phyloP scores from a whole-genome alignment of 2,888 invertebrate species.

The Aphodius sticticus region DNA sequence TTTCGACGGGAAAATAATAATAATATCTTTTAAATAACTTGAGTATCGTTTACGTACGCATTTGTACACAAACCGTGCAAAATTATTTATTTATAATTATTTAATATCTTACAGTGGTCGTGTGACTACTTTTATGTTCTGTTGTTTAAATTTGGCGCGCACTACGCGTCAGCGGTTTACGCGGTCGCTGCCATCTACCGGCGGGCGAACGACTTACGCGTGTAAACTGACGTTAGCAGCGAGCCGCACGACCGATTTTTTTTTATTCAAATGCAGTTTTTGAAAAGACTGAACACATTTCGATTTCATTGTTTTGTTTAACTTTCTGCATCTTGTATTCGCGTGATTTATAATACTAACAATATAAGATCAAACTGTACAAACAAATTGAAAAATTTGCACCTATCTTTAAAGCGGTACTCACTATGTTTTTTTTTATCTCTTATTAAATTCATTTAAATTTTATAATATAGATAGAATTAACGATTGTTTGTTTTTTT shows the following conservation, averaged over 20 bases:
- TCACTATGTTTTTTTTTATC: not conserved
- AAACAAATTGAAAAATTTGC: conserved; percentile 9
- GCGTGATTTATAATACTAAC: conserved; percentile 19
- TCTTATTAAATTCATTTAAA: not conserved
- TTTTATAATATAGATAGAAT: conserved; percentile 4
- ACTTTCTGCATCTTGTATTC: not conserved
- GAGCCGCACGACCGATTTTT: not conserved
- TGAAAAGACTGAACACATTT: conserved; percentile 18
- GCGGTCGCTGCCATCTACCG: not conserved
- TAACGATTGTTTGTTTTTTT: not conserved
- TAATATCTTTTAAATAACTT: not conserved
- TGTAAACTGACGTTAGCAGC: not conserved
- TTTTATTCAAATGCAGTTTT: not conserved
- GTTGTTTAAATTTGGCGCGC: not conserved
- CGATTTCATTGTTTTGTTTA: conserved; percentile 19
- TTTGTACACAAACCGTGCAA: conserved; percentile 20
- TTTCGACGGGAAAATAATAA: conserved; percentile 6
- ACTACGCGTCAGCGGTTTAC: not conserved
- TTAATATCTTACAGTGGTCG: conserved; percentile 24
- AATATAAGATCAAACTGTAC: conserved; percentile 16
- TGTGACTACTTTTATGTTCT: not conserved
- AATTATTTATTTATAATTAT: conserved; percentile 11
- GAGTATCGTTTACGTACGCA: not conserved
- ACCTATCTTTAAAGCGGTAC: conserved; percentile 8
- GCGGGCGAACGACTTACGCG: not conserved